Base-by-base conservation (phyloP, 2,888 invertebrate genomes). In the Hemistola chrysoprasaria region DNA sequence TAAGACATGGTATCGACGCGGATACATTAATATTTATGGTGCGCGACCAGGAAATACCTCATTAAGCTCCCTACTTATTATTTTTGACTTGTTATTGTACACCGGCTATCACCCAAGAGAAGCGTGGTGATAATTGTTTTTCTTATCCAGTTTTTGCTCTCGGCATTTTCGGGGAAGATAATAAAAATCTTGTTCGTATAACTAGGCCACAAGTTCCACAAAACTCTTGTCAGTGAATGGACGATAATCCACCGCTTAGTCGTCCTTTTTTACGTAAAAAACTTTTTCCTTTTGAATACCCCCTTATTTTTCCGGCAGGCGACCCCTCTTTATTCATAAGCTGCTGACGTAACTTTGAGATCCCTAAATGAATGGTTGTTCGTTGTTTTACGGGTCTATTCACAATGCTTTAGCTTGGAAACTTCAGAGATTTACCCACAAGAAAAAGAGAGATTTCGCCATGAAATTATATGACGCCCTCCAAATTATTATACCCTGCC, bases 331-430 rank as follows among this genome's bases (percentile, higher is more conserved):
- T 86, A 86, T 86, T 85, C 84, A 86, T 85, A 85, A 85, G 82
- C 78, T 77, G 61, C 76, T 79, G 79, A 81, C 79, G 84, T 78
- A 83, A 85, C 83, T 83, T 75, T 72, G 78, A 82, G 78, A 78
- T 72, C 77, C 82, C 77, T 80, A 85, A 88, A 87, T 86, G 83
- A 86, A 87, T 79, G 86, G 87, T 72, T 84, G 85, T 87, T 87
- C 81, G 78, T 85, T 86, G 83, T 88, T 88, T 88, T 87, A 88
- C 85, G 85, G 80, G 75, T 82, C 83, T 85, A 82, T 84, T 82
- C 78, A 79, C 83, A 80, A 79, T 79, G 81, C 71, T 76, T 86
- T 78, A 77, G 78, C 71, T 75, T 78, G 76, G 70, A 73, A 82
- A 83, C 73, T 79, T 81, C 71, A 70, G 74, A 77, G 84, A 84